Conservation (phyloP, 2,888 invertebrate species). For the Boloria selene region DNA sequence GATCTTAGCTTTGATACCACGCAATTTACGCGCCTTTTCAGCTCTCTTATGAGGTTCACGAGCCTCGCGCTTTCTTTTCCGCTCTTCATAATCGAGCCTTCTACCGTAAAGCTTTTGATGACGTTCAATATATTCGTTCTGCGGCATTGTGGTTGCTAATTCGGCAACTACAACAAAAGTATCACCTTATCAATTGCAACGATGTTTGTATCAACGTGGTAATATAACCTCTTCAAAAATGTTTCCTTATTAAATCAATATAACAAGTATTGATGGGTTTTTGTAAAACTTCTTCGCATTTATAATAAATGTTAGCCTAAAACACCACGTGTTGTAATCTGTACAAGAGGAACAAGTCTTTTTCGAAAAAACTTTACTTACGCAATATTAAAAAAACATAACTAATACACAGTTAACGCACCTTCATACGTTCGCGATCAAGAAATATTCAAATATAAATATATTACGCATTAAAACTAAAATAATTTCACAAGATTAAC, state of each 20-base stretch:
- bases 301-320: neutral
- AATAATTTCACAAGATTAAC: slow-evolving; percentile 52
- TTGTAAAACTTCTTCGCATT: neutral
- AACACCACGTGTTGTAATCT: slow-evolving; percentile 20
- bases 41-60: slow-evolving; percentile 96
- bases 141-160: slow-evolving; percentile 91
- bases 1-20: slow-evolving; percentile 98
- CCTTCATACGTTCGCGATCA: neutral
- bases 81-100: slow-evolving; percentile 98
- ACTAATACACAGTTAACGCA: slow-evolving; percentile 3
- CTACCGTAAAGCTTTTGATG: slow-evolving; percentile 98
- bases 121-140: slow-evolving; percentile 99
- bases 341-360: neutral
- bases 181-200: slow-evolving; percentile 55
- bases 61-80: slow-evolving; percentile 97
- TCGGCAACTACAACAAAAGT: slow-evolving; percentile 81
- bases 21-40: slow-evolving; percentile 93
- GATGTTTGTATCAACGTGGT: slow-evolving; percentile 32
- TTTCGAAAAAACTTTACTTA: neutral
- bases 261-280: neutral
- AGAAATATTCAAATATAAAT: slow-evolving; percentile 12
- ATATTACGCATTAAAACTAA: slow-evolving; percentile 46
- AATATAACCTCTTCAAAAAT: slow-evolving; percentile 27
- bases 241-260: neutral
- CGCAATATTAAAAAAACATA: neutral